These are phyloP conservation scores for Aurelia aurita DNA, from an alignment of 30 jellyfish, hydroid and myxozoan genomes.

Conservation along the genomic window DNA sequence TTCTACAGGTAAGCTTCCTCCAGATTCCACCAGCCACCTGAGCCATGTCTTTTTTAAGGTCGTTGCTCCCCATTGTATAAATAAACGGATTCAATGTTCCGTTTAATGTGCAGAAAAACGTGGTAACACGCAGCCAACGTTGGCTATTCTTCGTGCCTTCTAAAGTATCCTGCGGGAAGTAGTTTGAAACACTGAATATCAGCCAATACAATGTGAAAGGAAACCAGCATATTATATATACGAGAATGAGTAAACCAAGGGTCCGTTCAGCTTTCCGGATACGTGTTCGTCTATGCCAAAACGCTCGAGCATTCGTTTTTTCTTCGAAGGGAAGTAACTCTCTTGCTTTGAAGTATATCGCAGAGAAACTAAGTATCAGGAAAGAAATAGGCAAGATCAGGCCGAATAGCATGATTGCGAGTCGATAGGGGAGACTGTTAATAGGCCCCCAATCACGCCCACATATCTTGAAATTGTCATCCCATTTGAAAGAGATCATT, in stretches of 20 bases:
- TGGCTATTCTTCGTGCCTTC: constrained; percentile 53
- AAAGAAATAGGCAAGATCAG: constrained; percentile 71
- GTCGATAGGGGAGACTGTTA: constrained; percentile 63
- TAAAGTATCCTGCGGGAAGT: constrained; percentile 45
- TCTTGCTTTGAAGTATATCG: constrained; percentile 69
- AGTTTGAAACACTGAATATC: constrained; percentile 49
- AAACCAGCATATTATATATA: constrained; percentile 80
- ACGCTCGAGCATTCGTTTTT: constrained; percentile 9
- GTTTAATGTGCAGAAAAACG: constrained; percentile 76
- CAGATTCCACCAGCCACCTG: constrained; percentile 32
- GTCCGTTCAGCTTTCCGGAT: constrained; percentile 86
- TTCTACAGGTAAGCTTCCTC: constrained; percentile 53
- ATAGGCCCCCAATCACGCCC: constrained; percentile 76
- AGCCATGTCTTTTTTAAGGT: constrained; percentile 57
- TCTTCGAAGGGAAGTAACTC: constrained; percentile 58
- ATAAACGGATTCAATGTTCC: constrained; percentile 84
- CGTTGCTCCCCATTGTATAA: constrained; percentile 74
- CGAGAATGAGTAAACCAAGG: constrained; percentile 77
- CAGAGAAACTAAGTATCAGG: constrained; percentile 77
- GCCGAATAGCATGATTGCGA: constrained; percentile 74
- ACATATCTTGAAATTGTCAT: constrained; percentile 43
- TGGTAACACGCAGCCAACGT: constrained; percentile 87
- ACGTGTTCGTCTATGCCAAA: constrained; percentile 50
- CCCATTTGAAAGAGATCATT: constrained; percentile 76
- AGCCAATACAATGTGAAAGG: constrained; percentile 88